Conservation (phyloP, 2,113 vertebrate genomes). For the Lamprotornis superbus region DNA sequence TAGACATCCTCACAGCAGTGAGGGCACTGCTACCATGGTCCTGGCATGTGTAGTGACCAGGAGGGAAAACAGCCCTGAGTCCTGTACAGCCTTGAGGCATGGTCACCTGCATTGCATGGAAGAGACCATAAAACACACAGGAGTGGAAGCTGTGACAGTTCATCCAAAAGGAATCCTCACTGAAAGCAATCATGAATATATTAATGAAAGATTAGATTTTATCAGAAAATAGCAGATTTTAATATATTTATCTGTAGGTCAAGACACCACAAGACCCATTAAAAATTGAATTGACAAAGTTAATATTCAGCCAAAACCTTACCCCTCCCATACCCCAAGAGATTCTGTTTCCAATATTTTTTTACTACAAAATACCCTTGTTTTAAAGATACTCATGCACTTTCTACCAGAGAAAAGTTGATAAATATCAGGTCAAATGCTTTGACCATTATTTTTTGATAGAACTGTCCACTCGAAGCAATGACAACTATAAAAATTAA, state of each 20-base stretch:
- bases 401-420: neutral
- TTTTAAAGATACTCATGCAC: neutral
- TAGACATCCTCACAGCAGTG: neutral
- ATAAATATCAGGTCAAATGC: neutral
- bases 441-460: neutral
- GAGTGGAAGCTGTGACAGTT: neutral
- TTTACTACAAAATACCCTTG: neutral
- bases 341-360: neutral
- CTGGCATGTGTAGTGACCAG: accelerated
- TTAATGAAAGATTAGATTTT: neutral
- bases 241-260: neutral
- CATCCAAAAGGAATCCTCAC: neutral
- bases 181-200: neutral
- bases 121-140: neutral
- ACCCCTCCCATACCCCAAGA: neutral
- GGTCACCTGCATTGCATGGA: neutral
- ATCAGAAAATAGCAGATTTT: neutral
- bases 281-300: neutral
- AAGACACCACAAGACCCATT: neutral
- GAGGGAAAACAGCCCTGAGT: neutral
- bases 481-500: neutral
- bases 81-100: neutral
- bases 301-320: neutral
- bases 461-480: neutral
- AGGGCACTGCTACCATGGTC: neutral